phyloP scores from a whole-genome alignment of 2,797 vertebrate genomes.

The Simalia tracyae region DNA sequence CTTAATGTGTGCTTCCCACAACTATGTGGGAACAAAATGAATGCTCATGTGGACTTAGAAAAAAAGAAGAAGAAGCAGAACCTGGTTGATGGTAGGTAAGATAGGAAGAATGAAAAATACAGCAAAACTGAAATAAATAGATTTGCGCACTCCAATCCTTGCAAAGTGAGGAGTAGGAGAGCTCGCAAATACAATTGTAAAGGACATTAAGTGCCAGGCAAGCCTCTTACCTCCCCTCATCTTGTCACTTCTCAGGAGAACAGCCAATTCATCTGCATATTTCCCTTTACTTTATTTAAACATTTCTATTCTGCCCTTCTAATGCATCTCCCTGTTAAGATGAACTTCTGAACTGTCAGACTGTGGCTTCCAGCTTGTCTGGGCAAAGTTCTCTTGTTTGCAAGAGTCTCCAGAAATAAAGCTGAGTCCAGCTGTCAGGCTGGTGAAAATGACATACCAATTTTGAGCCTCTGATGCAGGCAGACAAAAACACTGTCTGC shows the following conservation, averaged over 20 bases:
- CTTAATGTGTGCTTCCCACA: neutral
- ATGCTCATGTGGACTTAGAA: neutral
- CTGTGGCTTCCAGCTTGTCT: constrained; percentile 7
- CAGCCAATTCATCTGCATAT: neutral
- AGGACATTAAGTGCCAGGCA: neutral
- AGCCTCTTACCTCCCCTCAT: neutral
- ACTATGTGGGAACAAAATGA: neutral
- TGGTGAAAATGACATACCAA: neutral
- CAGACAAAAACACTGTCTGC: neutral
- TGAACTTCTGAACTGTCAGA: neutral
- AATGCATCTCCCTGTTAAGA: neutral
- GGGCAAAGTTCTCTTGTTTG: constrained; percentile 3
- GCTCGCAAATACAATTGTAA: neutral
- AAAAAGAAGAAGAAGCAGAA: neutral
- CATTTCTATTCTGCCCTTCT: neutral
- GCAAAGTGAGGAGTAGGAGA: neutral
- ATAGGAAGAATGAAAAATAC: neutral
- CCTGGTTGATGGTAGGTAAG: neutral
- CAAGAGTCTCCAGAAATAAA: neutral
- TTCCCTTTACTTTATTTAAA: neutral
- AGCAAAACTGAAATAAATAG: neutral
- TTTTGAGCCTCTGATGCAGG: neutral
- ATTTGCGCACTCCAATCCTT: neutral
- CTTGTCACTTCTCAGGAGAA: neutral
- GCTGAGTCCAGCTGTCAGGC: neutral